Evolutionary conservation across 2,797 vertebrate genomes (phyloP).

Genomic region (Myotis pilosus): DNA sequence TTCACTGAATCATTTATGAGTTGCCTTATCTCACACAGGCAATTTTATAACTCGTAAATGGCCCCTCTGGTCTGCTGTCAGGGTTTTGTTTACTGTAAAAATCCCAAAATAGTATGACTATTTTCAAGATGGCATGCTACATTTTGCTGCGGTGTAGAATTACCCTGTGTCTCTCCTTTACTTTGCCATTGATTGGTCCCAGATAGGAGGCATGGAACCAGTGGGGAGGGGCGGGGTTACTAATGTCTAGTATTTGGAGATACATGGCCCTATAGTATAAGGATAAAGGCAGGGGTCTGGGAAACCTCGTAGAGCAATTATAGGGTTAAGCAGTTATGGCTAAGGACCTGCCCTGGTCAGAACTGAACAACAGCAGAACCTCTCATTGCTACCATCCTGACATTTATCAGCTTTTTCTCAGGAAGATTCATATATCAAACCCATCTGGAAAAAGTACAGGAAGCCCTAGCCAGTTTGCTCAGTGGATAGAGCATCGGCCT

Average conservation of each 20-base stretch:
- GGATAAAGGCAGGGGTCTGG: background rate
- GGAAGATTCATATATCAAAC: background rate
- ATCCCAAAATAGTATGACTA: constrained; percentile 72
- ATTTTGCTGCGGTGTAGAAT: constrained; percentile 48
- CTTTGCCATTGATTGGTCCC: constrained; percentile 28
- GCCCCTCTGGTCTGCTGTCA: constrained; percentile 64
- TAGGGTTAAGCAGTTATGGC: background rate
- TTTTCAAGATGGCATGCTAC: constrained; percentile 65
- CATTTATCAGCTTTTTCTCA: background rate
- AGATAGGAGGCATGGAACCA: constrained; percentile 18
- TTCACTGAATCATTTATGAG: constrained; percentile 76
- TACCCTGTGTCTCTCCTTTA: background rate
- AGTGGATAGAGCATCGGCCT: too few species aligned
- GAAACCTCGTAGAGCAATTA: background rate
- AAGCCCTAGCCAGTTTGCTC: too few species aligned
- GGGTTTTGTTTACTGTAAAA: constrained; percentile 72
- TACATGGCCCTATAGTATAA: background rate
- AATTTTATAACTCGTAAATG: constrained; percentile 71
- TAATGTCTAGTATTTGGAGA: background rate
- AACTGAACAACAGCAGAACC: background rate
- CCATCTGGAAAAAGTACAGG: background rate
- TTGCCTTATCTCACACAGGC: constrained; percentile 62
- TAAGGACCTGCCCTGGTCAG: background rate
- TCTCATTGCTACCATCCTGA: background rate
- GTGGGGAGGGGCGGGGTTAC: accelerated